These are phyloP conservation scores for Lepeophtheirus salmonis DNA, from an alignment of 1,140 invertebrate species.

Conservation along the genomic window DNA sequence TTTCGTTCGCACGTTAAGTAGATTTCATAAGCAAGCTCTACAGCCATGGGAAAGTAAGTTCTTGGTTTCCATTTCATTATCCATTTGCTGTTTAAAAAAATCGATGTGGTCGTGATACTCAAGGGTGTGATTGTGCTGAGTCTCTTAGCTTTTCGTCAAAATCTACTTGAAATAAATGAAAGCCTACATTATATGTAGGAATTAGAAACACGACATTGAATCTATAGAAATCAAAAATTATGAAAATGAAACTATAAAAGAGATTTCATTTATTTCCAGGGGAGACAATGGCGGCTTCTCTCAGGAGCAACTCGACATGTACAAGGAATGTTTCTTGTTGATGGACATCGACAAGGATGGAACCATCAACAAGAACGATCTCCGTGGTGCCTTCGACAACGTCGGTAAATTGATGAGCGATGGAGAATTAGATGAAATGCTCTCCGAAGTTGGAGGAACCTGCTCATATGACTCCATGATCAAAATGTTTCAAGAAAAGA, in stretches of 20 bases:
- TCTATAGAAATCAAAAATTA: neutral
- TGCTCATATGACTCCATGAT: constrained; percentile 89
- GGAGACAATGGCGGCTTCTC: constrained; percentile 38
- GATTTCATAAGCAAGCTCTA: neutral
- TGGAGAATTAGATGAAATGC: constrained; percentile 76
- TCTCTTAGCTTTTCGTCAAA: no score
- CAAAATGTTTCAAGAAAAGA: constrained; percentile 45
- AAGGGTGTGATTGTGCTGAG: no score
- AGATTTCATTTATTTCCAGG: constrained; percentile 7
- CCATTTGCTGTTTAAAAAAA: no score
- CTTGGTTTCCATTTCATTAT: no score
- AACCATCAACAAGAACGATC: constrained; percentile 84
- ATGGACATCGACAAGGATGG: constrained; percentile 98
- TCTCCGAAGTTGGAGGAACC: constrained; percentile 67
- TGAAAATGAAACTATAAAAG: neutral
- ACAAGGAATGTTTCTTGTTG: constrained; percentile 86
- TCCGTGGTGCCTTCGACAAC: constrained; percentile 83
- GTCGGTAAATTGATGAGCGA: constrained; percentile 73
- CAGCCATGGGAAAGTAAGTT: neutral
- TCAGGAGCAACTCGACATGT: constrained; percentile 81
- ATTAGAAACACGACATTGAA: no score
- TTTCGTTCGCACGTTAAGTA: neutral
- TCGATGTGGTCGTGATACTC: no score
- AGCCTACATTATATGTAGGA: no score
- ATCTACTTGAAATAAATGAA: no score